Conservation (phyloP, 64 coral and sea anemone genomes). For the Cladopsammia gracilis region DNA sequence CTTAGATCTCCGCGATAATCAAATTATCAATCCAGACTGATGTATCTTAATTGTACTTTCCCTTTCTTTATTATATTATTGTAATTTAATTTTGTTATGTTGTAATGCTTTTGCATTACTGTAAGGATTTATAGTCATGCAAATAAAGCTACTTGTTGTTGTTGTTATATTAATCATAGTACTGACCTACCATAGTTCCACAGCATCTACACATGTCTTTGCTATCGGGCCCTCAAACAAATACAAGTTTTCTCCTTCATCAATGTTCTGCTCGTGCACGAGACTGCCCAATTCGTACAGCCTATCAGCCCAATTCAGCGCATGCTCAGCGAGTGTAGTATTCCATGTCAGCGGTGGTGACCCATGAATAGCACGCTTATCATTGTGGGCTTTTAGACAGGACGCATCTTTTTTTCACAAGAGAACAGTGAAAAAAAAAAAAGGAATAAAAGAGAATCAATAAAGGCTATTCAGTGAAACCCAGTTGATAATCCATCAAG, state of each 20-base stretch:
- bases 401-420: neutral
- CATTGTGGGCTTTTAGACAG: neutral
- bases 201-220: neutral
- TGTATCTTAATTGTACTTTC: too few species aligned
- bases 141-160: too few species aligned
- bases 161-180: too few species aligned
- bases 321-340: neutral
- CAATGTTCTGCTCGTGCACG: neutral
- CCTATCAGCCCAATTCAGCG: neutral
- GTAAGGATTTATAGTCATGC: too few species aligned
- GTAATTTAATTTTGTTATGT: too few species aligned
- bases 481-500: too few species aligned
- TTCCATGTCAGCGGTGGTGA: neutral
- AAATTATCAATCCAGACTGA: too few species aligned
- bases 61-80: too few species aligned
- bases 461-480: too few species aligned
- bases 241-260: constrained; percentile 3
- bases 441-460: neutral
- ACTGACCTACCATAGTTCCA: neutral
- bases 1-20: too few species aligned
- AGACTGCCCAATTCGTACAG: neutral
- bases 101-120: too few species aligned
- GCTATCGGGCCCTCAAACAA: neutral
- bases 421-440: neutral
- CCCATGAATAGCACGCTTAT: neutral